Conservation (phyloP, 2,888 invertebrate species). For the Spodoptera picta region DNA sequence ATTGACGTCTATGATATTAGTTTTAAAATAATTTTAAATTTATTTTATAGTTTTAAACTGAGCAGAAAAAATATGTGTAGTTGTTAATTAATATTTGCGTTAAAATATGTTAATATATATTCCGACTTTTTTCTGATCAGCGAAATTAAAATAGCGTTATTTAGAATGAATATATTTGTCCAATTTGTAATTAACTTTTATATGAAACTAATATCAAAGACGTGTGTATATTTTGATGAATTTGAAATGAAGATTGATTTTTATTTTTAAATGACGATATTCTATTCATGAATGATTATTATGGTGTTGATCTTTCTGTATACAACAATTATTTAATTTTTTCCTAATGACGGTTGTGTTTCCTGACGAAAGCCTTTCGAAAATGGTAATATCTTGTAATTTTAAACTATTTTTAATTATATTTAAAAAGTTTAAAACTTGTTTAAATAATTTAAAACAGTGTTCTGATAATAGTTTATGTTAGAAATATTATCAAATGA, state of each 20-base stretch:
- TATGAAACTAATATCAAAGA: conserved; percentile 34
- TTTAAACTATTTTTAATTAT: conserved; percentile 32
- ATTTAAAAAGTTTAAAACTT: neutral
- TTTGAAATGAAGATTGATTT: conserved; percentile 7
- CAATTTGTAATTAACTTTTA: neutral
- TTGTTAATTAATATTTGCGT: too few relatives aligned
- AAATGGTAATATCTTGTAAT: conserved; percentile 44
- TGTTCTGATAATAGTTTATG: conserved; percentile 29
- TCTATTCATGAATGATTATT: neutral
- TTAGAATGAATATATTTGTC: neutral
- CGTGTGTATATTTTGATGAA: conserved; percentile 21
- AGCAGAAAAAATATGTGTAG: neutral
- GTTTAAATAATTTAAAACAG: neutral
- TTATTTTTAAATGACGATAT: conserved; percentile 5
- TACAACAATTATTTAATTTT: conserved; percentile 37
- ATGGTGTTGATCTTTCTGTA: conserved; percentile 21
- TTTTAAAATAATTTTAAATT: neutral
- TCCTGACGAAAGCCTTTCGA: conserved; percentile 41
- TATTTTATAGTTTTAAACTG: neutral
- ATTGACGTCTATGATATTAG: conserved; percentile 43
- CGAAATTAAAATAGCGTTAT: neutral
- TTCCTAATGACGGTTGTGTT: conserved; percentile 52
- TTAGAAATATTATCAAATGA: conserved; percentile 42
- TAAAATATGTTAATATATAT: too few relatives aligned
- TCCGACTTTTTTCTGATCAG: conserved; percentile 1